phyloP scores from a whole-genome alignment of 2,888 invertebrate genomes.

The Tipula unca region DNA sequence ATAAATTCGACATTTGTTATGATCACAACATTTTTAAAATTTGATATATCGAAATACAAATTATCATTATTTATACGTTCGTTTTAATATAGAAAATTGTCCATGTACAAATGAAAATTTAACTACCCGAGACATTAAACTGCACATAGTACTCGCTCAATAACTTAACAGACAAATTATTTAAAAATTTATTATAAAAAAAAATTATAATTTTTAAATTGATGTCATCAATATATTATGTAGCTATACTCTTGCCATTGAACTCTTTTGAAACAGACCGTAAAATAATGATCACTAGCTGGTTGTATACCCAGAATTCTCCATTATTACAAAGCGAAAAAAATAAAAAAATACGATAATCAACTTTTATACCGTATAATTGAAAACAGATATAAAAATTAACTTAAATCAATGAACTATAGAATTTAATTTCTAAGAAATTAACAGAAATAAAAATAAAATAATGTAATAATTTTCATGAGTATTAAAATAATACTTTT shows the following conservation, averaged over 20 bases:
- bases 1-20: too few species aligned
- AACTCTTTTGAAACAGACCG: neutral
- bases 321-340: neutral
- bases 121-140: too few species aligned
- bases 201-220: too few species aligned
- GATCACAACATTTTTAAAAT: too few species aligned
- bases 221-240: neutral
- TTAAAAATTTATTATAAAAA: too few species aligned
- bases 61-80: too few species aligned
- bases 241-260: neutral
- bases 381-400: neutral
- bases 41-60: too few species aligned
- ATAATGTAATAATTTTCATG: neutral
- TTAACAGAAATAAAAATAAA: neutral
- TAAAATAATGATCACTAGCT: neutral
- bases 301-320: neutral
- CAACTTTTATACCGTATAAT: neutral
- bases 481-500: neutral
- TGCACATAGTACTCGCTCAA: too few species aligned
- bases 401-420: neutral
- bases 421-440: neutral
- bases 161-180: too few species aligned
- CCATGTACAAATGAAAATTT: too few species aligned
- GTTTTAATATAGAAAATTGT: too few species aligned
- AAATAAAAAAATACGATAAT: neutral